phyloP scores from a whole-genome alignment of 2,113 vertebrate species.

The Salminus brasiliensis region DNA sequence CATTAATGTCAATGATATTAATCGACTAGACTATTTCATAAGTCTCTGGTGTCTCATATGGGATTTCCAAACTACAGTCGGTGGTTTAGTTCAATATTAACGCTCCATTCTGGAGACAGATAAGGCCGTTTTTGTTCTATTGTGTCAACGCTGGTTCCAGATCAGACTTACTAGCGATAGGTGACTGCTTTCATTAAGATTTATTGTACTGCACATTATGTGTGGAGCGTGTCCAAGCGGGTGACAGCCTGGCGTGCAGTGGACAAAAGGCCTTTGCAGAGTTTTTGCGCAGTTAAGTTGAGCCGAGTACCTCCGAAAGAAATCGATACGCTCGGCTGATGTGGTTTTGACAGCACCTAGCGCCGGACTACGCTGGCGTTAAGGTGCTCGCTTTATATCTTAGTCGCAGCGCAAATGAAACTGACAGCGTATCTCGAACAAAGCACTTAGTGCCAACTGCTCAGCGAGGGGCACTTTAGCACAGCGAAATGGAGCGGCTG shows the following conservation, averaged over 20 bases:
- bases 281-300: neutral
- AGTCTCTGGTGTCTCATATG: too few species aligned
- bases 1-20: too few species aligned
- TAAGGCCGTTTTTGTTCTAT: neutral
- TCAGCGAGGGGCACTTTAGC: constrained; percentile 3
- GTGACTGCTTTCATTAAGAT: too few species aligned
- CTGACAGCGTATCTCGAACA: constrained; percentile 6
- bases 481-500: neutral
- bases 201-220: too few species aligned
- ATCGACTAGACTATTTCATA: too few species aligned
- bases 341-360: neutral
- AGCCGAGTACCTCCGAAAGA: neutral
- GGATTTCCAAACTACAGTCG: too few species aligned
- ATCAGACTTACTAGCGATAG: too few species aligned
- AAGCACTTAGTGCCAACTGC: constrained; percentile 26
- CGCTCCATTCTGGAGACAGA: neutral
- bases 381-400: constrained; percentile 23
- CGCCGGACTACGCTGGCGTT: neutral
- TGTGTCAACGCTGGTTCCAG: neutral
- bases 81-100: neutral
- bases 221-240: too few species aligned
- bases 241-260: too few species aligned
- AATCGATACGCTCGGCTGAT: neutral
- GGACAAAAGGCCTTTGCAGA: too few species aligned
- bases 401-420: neutral